phyloP scores from a whole-genome alignment of 2,113 vertebrate species.

The Hystrix brachyura region DNA sequence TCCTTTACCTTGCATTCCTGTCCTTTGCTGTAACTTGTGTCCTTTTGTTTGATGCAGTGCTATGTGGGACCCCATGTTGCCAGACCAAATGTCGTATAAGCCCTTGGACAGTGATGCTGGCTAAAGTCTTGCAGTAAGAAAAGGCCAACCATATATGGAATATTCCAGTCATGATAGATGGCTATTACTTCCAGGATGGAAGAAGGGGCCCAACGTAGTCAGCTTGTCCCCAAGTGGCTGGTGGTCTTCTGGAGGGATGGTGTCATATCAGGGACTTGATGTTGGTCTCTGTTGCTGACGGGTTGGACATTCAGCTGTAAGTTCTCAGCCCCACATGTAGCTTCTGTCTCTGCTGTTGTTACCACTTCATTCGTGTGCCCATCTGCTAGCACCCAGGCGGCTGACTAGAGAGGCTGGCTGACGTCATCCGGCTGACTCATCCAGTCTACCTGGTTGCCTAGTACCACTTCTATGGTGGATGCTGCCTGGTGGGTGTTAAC shows the following conservation, averaged over 20 bases:
- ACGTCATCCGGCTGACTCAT: slow-evolving; percentile 76
- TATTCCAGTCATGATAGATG: slow-evolving; percentile 52
- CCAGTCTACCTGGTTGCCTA: slow-evolving; percentile 71
- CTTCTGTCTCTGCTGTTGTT: slow-evolving; percentile 61
- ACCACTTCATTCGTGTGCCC: slow-evolving; percentile 53
- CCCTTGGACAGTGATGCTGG: background rate
- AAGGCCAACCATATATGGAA: slow-evolving; percentile 53
- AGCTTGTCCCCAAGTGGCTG: slow-evolving; percentile 12
- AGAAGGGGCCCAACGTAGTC: slow-evolving; percentile 5
- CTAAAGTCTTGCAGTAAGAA: slow-evolving; percentile 31
- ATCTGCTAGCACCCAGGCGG: slow-evolving; percentile 59
- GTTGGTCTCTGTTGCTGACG: slow-evolving; percentile 61
- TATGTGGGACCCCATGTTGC: background rate
- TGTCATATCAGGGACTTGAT: background rate
- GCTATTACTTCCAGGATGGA: slow-evolving; percentile 24
- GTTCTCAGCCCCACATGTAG: background rate
- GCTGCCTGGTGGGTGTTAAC: slow-evolving; percentile 66
- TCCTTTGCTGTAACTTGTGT: slow-evolving; percentile 33
- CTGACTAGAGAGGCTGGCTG: slow-evolving; percentile 67
- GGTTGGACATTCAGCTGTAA: slow-evolving; percentile 4
- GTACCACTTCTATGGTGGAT: slow-evolving; percentile 57
- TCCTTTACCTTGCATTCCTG: slow-evolving; percentile 17
- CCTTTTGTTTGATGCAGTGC: slow-evolving; percentile 8
- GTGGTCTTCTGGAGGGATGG: background rate
- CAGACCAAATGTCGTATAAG: slow-evolving; percentile 28